phyloP scores from a whole-genome alignment of 2,113 vertebrate genomes.

The Triplophysa rosa region DNA sequence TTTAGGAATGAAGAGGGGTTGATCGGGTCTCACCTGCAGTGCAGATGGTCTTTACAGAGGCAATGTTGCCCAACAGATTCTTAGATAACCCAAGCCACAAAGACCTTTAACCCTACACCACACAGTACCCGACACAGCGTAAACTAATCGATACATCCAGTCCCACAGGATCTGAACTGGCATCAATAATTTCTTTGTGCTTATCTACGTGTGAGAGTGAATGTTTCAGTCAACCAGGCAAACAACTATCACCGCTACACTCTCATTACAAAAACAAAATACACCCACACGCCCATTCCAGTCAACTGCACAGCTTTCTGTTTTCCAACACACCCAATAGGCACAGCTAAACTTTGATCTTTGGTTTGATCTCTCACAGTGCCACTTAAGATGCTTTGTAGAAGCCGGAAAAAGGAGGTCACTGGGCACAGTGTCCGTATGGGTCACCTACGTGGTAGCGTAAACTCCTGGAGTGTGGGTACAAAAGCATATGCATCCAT shows the following conservation, averaged over 20 bases:
- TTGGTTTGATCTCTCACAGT: neutral
- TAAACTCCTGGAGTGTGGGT: conserved; percentile 60
- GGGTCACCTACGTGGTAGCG: conserved; percentile 68
- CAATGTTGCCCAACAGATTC: conserved; percentile 61
- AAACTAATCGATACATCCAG: conserved; percentile 68
- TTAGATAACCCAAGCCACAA: conserved; percentile 66
- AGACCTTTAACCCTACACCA: conserved; percentile 65
- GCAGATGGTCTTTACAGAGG: conserved; percentile 71
- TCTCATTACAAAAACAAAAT: neutral
- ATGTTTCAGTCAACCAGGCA: neutral
- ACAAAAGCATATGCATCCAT: conserved; percentile 66
- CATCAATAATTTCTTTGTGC: conserved; percentile 50
- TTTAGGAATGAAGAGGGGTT: neutral
- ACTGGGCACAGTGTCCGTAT: conserved; percentile 56
- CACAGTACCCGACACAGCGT: conserved; percentile 66
- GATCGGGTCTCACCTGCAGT: conserved; percentile 56
- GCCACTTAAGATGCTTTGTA: conserved; percentile 38
- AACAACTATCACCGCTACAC: neutral
- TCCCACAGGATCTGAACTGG: conserved; percentile 58
- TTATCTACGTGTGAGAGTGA: conserved; percentile 19
- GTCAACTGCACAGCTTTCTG: neutral
- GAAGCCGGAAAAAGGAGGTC: conserved; percentile 59
- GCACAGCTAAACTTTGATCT: conserved; percentile 61
- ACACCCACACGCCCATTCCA: neutral
- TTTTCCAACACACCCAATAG: neutral